Evolutionary conservation across 2,888 invertebrate species (phyloP).

Genomic region (Idaea dimidiata): DNA sequence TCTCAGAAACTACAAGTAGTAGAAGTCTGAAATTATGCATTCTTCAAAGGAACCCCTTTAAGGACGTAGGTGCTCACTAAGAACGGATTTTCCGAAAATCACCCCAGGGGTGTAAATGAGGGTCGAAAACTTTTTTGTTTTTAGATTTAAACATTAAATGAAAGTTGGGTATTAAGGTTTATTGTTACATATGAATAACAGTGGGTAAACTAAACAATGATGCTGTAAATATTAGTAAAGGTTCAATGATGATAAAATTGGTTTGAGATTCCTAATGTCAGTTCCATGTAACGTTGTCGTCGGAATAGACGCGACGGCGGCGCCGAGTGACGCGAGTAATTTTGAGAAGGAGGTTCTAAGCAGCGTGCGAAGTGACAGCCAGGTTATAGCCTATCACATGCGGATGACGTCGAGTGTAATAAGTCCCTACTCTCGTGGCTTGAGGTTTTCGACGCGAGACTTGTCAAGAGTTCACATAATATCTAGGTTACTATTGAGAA

Average conservation of each 20-base stretch:
- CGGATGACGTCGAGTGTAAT: conserved; percentile 26
- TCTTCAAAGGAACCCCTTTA: no score
- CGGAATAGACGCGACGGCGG: background rate
- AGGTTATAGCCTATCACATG: conserved; percentile 17
- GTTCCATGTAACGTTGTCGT: background rate
- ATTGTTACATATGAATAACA: no score
- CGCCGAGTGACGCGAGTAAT: conserved; percentile 7
- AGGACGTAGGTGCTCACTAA: no score
- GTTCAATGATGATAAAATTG: background rate
- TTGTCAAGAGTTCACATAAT: background rate
- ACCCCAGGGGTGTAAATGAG: no score
- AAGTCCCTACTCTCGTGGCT: conserved; percentile 8
- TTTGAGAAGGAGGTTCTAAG: conserved; percentile 8
- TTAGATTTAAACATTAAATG: no score
- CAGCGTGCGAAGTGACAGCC: conserved; percentile 27
- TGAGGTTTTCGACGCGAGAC: conserved; percentile 13
- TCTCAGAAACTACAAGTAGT: no score
- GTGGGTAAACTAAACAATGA: no score
- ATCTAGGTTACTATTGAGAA: background rate
- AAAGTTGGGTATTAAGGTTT: no score
- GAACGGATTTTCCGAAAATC: no score
- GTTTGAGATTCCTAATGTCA: background rate
- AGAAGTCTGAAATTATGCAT: no score
- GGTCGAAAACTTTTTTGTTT: no score
- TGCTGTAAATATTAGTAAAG: background rate